A percentile compares a stretch with the other conserved stretches of the same genome.
Conservation (phyloP, 2,888 invertebrate species). For the Papilio gigon region DNA sequence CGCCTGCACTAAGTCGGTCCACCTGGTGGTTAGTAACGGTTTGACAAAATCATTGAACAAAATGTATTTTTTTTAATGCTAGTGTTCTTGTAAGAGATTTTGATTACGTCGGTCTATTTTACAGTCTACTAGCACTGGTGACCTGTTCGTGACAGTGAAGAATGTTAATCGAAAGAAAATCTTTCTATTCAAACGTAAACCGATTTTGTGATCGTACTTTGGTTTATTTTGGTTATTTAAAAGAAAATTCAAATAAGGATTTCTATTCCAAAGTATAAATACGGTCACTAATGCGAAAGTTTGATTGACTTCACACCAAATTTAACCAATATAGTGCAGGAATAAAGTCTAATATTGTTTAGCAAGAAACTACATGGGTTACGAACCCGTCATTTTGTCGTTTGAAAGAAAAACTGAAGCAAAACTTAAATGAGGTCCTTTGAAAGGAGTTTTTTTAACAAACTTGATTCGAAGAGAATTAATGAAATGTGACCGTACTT, state of each 20-base stretch:
- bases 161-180: too few species aligned
- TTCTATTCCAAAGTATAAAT: conserved; percentile 15
- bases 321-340: not conserved
- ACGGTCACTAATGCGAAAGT: not conserved
- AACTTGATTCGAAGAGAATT: conserved; percentile 9
- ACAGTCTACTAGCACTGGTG: too few species aligned
- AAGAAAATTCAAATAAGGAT: conserved; percentile 9
- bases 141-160: too few species aligned
- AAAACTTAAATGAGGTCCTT: conserved; percentile 29
- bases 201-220: too few species aligned
- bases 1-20: too few species aligned
- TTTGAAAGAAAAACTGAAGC: conserved; percentile 10
- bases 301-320: not conserved
- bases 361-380: conserved; percentile 5
- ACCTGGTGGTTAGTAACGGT: too few species aligned
- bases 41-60: too few species aligned
- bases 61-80: too few species aligned
- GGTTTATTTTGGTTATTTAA: not conserved
- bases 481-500: conserved; percentile 5
- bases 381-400: conserved; percentile 7
- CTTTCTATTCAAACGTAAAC: too few species aligned
- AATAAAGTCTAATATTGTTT: conserved; percentile 1
- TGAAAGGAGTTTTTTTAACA: conserved; percentile 14
- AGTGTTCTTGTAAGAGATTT: too few species aligned
- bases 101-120: too few species aligned